A percentile compares a stretch with the other conserved stretches of the same genome.
phyloP scores from a whole-genome alignment of 2,797 vertebrate genomes.

The Oreortyx pictus region DNA sequence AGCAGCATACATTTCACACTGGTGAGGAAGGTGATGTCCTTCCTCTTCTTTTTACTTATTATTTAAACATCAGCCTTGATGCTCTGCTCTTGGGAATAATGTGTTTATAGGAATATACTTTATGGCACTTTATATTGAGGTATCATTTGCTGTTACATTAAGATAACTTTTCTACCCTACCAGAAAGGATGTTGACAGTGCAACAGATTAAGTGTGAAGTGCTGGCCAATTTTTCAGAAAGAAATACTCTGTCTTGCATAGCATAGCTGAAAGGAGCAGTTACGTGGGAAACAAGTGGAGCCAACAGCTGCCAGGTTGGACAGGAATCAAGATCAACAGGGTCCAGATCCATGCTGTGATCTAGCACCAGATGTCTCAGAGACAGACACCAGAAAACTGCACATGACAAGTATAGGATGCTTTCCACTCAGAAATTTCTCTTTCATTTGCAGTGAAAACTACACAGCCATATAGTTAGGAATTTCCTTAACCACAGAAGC shows the following conservation, averaged over 20 bases:
- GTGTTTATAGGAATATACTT: slow-evolving; percentile 1
- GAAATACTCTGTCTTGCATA: background rate
- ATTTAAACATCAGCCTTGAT: slow-evolving; percentile 9
- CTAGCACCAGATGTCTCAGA: background rate
- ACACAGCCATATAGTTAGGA: background rate
- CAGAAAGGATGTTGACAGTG: slow-evolving; percentile 50
- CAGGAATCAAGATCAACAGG: background rate
- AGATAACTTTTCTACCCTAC: slow-evolving; percentile 50
- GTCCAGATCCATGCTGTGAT: background rate
- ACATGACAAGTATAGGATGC: background rate
- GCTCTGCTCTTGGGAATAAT: slow-evolving; percentile 58
- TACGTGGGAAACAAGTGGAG: background rate
- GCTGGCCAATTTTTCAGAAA: slow-evolving; percentile 55
- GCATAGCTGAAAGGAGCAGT: background rate
- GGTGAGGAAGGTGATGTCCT: background rate
- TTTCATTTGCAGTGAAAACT: background rate
- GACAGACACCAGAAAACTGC: background rate
- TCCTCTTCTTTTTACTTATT: background rate
- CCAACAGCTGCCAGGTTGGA: background rate
- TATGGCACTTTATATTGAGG: background rate
- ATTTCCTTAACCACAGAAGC: background rate
- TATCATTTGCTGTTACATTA: slow-evolving; percentile 2
- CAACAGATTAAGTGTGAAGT: slow-evolving; percentile 26
- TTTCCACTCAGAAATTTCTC: background rate
- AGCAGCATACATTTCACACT: background rate